A percentile compares a stretch with the other conserved stretches of the same genome.
Evolutionary conservation across 2,888 invertebrate species (phyloP).

Genomic region (Perizoma flavofasciatum): DNA sequence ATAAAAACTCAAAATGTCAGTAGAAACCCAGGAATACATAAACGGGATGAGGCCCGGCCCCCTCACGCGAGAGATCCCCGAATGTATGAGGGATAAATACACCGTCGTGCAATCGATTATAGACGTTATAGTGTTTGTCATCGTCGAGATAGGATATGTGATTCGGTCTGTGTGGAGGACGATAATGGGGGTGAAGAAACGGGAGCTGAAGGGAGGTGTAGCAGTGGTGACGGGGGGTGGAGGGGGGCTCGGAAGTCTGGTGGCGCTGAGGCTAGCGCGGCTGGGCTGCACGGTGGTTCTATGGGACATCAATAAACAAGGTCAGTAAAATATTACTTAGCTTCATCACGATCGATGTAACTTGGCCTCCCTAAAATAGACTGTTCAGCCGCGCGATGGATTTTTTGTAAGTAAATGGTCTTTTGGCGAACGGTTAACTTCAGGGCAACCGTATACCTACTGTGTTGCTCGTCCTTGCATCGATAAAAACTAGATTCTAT

Average conservation of each 20-base stretch:
- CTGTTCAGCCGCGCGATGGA: too few species aligned
- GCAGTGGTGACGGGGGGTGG: slow-evolving; percentile 96
- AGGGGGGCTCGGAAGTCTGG: slow-evolving; percentile 91
- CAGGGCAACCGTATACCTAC: too few species aligned
- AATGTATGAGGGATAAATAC: slow-evolving; percentile 77
- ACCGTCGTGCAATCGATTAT: slow-evolving; percentile 81
- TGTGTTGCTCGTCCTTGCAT: too few species aligned
- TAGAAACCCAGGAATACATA: slow-evolving; percentile 71
- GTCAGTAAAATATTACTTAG: slow-evolving; percentile 77
- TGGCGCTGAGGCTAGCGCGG: slow-evolving; percentile 89
- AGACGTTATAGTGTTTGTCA: slow-evolving; percentile 82
- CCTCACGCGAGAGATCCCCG: slow-evolving; percentile 75
- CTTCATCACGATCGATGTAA: background rate
- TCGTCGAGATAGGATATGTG: slow-evolving; percentile 75
- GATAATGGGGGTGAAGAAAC: slow-evolving; percentile 85
- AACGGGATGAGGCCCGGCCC: slow-evolving; percentile 74
- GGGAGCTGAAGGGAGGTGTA: slow-evolving; percentile 89
- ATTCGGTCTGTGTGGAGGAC: slow-evolving; percentile 85
- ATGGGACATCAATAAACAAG: slow-evolving; percentile 95
- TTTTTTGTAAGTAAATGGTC: too few species aligned
- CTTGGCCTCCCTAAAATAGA: too few species aligned
- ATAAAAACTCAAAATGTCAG: slow-evolving; percentile 56
- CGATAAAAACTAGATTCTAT: too few species aligned
- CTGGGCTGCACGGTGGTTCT: slow-evolving; percentile 91
- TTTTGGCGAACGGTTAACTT: too few species aligned